phyloP scores from a whole-genome alignment of 2,797 vertebrate species.

The Anguilla megastoma region DNA sequence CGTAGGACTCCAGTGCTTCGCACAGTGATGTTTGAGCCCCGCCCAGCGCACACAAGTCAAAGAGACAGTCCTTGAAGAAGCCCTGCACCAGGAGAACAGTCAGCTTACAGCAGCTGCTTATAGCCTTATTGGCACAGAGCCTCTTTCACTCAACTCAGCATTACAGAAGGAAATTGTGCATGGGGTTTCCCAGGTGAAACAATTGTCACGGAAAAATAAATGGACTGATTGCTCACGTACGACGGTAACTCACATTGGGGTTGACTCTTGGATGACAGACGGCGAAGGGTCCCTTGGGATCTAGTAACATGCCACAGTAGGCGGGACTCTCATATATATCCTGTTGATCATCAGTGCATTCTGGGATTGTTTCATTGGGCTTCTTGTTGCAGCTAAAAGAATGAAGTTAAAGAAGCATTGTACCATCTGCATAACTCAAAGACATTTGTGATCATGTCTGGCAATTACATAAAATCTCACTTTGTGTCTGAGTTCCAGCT shows the following conservation, averaged over 20 bases:
- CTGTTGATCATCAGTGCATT: slow-evolving; percentile 60
- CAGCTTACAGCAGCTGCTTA: not conserved
- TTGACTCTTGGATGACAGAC: slow-evolving; percentile 69
- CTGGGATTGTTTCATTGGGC: slow-evolving; percentile 58
- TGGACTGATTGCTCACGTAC: not conserved
- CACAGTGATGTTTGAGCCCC: slow-evolving; percentile 67
- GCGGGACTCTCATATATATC: slow-evolving; percentile 64
- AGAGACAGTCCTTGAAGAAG: slow-evolving; percentile 72
- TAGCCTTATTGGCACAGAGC: not conserved
- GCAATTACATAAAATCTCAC: slow-evolving; percentile 40
- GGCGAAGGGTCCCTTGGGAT: slow-evolving; percentile 70
- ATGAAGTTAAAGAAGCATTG: not conserved
- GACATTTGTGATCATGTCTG: not conserved
- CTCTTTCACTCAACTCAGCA: not conserved
- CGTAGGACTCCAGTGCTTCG: slow-evolving; percentile 73
- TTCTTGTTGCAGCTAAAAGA: slow-evolving; percentile 65
- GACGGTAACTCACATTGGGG: slow-evolving; percentile 64
- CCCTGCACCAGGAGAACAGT: slow-evolving; percentile 48
- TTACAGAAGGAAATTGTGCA: not conserved
- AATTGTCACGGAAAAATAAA: not conserved
- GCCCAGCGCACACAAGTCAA: slow-evolving; percentile 73
- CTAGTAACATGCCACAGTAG: slow-evolving; percentile 71
- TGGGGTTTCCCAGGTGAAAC: not conserved
- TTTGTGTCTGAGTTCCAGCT: slow-evolving; percentile 72
- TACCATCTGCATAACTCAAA: not conserved